A percentile compares a stretch with the other conserved stretches of the same genome.
phyloP scores from a whole-genome alignment of 2,888 invertebrate species.

The Megamerina dolium region DNA sequence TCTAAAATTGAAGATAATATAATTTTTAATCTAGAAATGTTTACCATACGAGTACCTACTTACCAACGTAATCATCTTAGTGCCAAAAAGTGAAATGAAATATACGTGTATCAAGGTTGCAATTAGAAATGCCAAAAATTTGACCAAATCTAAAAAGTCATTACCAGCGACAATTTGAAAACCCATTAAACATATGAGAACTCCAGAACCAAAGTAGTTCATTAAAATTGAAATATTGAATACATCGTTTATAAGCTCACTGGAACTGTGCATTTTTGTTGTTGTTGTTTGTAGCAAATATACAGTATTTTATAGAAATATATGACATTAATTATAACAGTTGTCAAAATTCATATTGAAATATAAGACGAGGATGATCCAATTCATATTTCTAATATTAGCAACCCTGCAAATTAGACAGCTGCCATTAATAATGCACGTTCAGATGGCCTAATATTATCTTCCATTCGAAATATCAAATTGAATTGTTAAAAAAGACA shows the following conservation, averaged over 20 bases:
- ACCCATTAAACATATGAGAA: conserved; percentile 24
- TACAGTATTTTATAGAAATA: too few species aligned
- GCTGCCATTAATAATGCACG: too few species aligned
- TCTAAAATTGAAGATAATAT: conserved; percentile 11
- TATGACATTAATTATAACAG: too few species aligned
- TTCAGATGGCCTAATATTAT: too few species aligned
- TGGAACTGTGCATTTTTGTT: too few species aligned
- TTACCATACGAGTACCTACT: background rate
- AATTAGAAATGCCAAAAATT: conserved; percentile 25
- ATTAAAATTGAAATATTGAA: conserved; percentile 23
- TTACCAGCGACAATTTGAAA: conserved; percentile 24
- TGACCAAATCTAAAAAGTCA: conserved; percentile 19
- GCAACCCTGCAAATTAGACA: too few species aligned
- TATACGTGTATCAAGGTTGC: conserved; percentile 22
- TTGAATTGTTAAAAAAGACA: too few species aligned
- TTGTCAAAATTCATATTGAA: too few species aligned
- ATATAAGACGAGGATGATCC: too few species aligned
- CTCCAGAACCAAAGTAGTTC: conserved; percentile 22
- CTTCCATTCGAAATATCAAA: too few species aligned
- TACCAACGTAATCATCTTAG: conserved; percentile 23
- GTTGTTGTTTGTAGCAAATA: too few species aligned
- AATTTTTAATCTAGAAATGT: background rate
- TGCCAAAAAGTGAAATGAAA: conserved; percentile 24
- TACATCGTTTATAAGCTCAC: conserved; percentile 17
- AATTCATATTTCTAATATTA: too few species aligned